Base-by-base conservation (phyloP, 2,888 invertebrate genomes). In the Harpalus rufipes region DNA sequence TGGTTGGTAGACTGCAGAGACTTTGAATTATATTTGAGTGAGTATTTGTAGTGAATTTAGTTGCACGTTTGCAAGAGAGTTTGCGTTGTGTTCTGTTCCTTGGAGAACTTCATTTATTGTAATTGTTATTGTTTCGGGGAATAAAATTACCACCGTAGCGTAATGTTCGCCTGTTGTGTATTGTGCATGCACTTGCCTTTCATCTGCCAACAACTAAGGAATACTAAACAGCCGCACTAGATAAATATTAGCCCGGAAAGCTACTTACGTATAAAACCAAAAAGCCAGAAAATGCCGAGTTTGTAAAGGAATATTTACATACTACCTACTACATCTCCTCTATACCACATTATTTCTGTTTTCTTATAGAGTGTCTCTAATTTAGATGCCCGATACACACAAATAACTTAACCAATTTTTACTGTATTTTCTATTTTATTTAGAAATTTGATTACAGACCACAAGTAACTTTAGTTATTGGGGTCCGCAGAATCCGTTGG, bases 71-170 rank as follows among this genome's bases (percentile, higher is more conserved):
- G 68, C 68, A 63, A 7, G 7, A 12, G 63, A 63, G 63, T 21
- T 68, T 25, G 68, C 32, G 68, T 68, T 25, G 32, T 65, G 65
- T 68, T 68, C 25, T 39, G 39, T 68, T 39, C 68, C 68, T 68
- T 21, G 10, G 76, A 56, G 76, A 76, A 76, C 56, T 76, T 76
- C 76, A 76, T 76, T 76, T 76, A 76, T 56, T 44, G 51, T 44
- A 76, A 76, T 76, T 76, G 76, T 76, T 76, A 76, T 76, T 76
- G 76, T 76, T 76, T 41, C 25, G 5, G 18, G 18, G 56, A 56
- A 76, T 76, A 76, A 76, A 76, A 76, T 76, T 76, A 76, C 51
- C 21, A 16, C 44, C 16, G 39, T 72, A 25, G 32, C 44, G 14
- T 14, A 59, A 16, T 59, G 59, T 14, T 7, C 44, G 44, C 10